Evolutionary conservation across 2,888 invertebrate species (phyloP), one percentile per base, ranked within the genome.

Genomic region (Teinopalpus imperialis): DNA sequence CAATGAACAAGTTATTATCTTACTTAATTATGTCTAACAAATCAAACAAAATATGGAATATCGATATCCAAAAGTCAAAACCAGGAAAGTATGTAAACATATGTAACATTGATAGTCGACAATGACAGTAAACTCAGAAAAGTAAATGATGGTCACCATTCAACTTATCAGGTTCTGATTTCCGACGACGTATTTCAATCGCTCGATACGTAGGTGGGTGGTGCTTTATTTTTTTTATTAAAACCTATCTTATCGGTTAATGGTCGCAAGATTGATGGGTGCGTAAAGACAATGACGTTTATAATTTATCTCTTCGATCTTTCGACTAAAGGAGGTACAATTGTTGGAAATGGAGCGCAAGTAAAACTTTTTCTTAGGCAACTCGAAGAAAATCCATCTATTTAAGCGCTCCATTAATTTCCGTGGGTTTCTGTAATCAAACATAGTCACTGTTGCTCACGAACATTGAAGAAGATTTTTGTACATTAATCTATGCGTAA

Each of bases 231-330:
- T 69, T 65, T 63, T 60, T 71, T 66, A 66, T 76, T 73, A 74
- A 70, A 69, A 60, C 59, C 60, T 74, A 83, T 85, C 82, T 82
- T 75, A 83, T 83, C 81, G 68, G 53, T 62, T 81, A 85, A 82
- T 83, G 81, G 78, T 45, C 53, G 35, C 42, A 72, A 77, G 82
- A 82, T 85, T 69, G 81, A 85, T 82, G 74, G 59, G 54, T 61
- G 63, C 65, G 62, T 49, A 58, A 55, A 59, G 61, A 74, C 75
- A 74, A 74, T 70, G 62, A 69, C 57, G 56, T 64, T 67, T 72
- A 67, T 63, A 65, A 63, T 67, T 67, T 65, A 63, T 68, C 66
- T 61, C 37, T 48, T 34, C 43, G 30, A 36, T 42, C 35, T 34
- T 23, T 32, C 34, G 41, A 31, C 39, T 24, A 16, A 49, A 45